A percentile compares a stretch with the other conserved stretches of the same genome.
These are phyloP conservation scores for Botrylloides violaceus DNA, from an alignment of 23 tunicate genomes.

Conservation along the genomic window DNA sequence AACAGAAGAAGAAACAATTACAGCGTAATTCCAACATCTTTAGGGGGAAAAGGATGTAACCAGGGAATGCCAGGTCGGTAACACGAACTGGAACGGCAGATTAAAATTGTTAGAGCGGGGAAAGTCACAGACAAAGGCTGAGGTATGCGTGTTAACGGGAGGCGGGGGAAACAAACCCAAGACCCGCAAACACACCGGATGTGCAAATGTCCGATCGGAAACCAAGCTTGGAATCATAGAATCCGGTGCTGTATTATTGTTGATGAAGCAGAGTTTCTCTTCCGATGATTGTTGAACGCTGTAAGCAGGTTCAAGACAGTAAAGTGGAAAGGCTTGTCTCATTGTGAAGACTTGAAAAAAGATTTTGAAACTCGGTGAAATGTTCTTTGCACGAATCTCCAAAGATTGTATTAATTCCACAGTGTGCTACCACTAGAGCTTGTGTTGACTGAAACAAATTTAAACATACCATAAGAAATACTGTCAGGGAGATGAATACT, in stretches of 20 bases:
- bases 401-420: constrained; percentile 22
- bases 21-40: not conserved
- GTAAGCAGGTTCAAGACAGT: not conserved
- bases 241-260: no score
- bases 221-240: no score
- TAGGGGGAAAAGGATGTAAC: not conserved
- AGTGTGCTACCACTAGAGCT: constrained; percentile 24
- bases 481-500: no score
- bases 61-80: not conserved
- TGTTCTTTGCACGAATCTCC: not conserved
- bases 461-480: no score
- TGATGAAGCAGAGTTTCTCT: no score
- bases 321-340: not conserved
- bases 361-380: not conserved
- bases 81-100: not conserved
- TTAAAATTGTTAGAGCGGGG: not conserved
- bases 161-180: no score
- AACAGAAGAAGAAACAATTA: not conserved
- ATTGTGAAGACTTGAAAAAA: not conserved
- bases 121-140: no score
- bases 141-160: no score
- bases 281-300: not conserved
- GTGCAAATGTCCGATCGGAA: no score
- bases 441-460: constrained; percentile 23
- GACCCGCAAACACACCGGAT: no score